phyloP scores from a whole-genome alignment of 1,140 invertebrate species.

The Drepana arcuata region DNA sequence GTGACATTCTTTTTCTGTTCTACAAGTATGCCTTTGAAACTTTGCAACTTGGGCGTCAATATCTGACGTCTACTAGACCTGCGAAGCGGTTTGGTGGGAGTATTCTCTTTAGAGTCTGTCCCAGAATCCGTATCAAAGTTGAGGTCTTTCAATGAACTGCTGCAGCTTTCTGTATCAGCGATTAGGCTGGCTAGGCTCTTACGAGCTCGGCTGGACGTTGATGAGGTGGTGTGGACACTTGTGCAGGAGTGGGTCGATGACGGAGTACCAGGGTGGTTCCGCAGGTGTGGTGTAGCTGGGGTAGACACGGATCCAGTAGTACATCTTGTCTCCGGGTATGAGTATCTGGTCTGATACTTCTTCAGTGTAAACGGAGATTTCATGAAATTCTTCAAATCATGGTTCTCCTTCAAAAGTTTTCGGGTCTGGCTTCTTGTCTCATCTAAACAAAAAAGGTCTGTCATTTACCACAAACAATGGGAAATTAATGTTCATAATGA shows the following conservation, averaged over 20 bases:
- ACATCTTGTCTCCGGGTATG: conserved; percentile 35
- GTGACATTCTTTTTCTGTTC: conserved; percentile 55
- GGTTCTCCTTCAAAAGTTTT: conserved; percentile 33
- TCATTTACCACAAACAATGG: conserved; percentile 7
- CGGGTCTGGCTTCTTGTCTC: conserved; percentile 41
- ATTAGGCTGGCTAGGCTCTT: conserved; percentile 58
- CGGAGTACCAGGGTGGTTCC: conserved; percentile 47
- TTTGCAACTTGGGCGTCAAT: conserved; percentile 44
- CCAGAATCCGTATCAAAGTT: conserved; percentile 64
- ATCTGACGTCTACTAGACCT: conserved; percentile 32
- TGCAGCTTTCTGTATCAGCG: conserved; percentile 66
- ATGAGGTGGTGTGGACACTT: conserved; percentile 51
- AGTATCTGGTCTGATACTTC: conserved; percentile 48
- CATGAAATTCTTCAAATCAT: conserved; percentile 60
- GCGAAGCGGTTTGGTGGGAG: conserved; percentile 39
- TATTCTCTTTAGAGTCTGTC: conserved; percentile 63
- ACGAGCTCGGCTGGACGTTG: conserved; percentile 48
- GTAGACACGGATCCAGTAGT: conserved; percentile 43
- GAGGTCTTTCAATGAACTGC: conserved; percentile 64
- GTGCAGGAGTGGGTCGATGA: conserved; percentile 57
- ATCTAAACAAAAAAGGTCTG: conserved; percentile 19
- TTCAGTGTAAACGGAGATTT: conserved; percentile 62
- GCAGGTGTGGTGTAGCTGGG: conserved; percentile 49
- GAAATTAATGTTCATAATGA: conserved; percentile 4
- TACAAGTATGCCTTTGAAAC: conserved; percentile 48